phyloP scores from a whole-genome alignment of 2,888 invertebrate species.

The Dasypolia templi region DNA sequence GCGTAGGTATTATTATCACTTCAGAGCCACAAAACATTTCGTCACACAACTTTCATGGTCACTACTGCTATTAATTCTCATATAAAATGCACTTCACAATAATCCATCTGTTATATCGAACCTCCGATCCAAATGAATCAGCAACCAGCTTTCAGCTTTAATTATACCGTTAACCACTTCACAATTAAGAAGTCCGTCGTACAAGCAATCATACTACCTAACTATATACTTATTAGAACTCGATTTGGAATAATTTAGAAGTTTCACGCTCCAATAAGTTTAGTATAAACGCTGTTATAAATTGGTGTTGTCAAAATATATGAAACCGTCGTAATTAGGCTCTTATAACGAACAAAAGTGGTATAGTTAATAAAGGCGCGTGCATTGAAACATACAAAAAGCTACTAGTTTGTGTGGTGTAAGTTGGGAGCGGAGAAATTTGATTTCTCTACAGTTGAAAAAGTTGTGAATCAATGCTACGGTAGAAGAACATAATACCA shows the following conservation, averaged over 20 bases:
- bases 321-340: conserved; percentile 88
- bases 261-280: conserved; percentile 79
- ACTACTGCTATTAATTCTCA: neutral
- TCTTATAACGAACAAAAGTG: conserved; percentile 87
- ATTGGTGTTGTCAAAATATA: conserved; percentile 88
- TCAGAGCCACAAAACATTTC: neutral
- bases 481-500: too few relatives aligned
- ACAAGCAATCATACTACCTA: conserved; percentile 56
- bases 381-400: conserved; percentile 84
- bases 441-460: neutral
- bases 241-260: conserved; percentile 73
- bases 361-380: conserved; percentile 83
- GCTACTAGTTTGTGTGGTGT: conserved; percentile 81
- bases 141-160: conserved; percentile 55
- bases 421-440: conserved; percentile 60
- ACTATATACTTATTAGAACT: conserved; percentile 63
- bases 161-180: conserved; percentile 59
- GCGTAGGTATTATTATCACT: neutral
- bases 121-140: conserved; percentile 45
- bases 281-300: conserved; percentile 82
- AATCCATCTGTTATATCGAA: conserved; percentile 24
- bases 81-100: conserved; percentile 22
- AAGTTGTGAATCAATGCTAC: neutral
- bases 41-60: neutral
- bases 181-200: conserved; percentile 65